These are phyloP conservation scores for Plectropomus leopardus DNA, from an alignment of 2,113 vertebrate species.

Conservation along the genomic window DNA sequence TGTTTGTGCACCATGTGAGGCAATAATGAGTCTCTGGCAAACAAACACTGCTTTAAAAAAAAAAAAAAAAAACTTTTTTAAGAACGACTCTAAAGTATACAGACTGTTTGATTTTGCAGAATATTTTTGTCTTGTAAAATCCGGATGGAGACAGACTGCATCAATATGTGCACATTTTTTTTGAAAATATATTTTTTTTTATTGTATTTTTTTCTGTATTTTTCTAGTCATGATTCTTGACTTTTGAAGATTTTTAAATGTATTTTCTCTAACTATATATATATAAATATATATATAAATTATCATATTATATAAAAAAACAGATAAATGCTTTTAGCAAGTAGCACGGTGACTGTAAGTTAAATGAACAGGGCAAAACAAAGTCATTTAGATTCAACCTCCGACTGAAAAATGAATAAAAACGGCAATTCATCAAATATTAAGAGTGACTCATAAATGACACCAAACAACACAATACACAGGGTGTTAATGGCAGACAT, in stretches of 20 bases:
- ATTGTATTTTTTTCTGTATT: no score
- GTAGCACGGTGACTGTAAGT: neutral
- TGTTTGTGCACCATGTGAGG: slow-evolving; percentile 7
- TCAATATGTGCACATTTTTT: no score
- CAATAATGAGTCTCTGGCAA: neutral
- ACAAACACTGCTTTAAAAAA: neutral
- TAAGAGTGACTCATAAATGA: slow-evolving; percentile 6
- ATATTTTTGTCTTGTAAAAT: neutral
- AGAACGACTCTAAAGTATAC: neutral
- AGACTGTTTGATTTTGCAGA: neutral
- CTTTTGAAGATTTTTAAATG: no score
- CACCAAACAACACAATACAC: neutral
- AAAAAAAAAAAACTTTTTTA: neutral
- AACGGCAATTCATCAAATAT: neutral
- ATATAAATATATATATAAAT: neutral
- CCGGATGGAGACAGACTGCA: no score
- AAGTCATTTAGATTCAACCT: neutral
- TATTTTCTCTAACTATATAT: no score
- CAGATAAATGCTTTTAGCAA: neutral
- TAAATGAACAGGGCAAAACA: neutral
- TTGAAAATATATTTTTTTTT: no score
- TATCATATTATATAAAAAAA: neutral
- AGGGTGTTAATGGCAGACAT: neutral
- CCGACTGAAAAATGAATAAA: neutral
- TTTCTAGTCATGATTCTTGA: no score